A percentile compares a stretch with the other conserved stretches of the same genome.
phyloP scores from a whole-genome alignment of 2,888 invertebrate species.

The Eupeodes latifasciatus region DNA sequence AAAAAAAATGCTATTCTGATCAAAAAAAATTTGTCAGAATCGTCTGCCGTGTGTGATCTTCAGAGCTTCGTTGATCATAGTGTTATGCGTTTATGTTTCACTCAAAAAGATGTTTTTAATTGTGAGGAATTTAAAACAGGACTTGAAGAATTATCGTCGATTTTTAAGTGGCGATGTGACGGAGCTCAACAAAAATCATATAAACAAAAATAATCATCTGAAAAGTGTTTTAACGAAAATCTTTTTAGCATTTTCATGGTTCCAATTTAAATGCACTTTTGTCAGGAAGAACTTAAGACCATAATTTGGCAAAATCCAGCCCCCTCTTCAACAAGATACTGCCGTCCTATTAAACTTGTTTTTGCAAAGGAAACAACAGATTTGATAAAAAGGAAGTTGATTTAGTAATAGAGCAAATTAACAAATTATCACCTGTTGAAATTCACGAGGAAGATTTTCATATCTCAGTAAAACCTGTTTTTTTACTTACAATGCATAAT shows the following conservation, averaged over 20 bases:
- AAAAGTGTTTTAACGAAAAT: too few relatives aligned
- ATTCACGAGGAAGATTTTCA: too few relatives aligned
- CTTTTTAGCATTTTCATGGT: background rate
- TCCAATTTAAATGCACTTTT: too few relatives aligned
- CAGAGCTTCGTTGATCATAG: background rate
- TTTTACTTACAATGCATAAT: too few relatives aligned
- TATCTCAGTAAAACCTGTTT: too few relatives aligned
- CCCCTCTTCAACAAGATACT: background rate
- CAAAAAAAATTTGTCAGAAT: background rate
- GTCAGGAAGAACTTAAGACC: too few relatives aligned
- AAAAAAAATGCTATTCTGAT: too few relatives aligned
- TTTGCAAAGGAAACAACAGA: background rate
- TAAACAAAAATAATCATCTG: background rate
- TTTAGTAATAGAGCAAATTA: too few relatives aligned
- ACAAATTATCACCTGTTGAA: too few relatives aligned
- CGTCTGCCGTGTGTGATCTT: too few relatives aligned
- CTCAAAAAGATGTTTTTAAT: constrained; percentile 7
- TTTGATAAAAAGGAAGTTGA: background rate
- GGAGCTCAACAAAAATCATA: constrained; percentile 25
- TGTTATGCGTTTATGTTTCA: background rate
- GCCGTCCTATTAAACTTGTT: background rate
- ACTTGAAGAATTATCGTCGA: too few relatives aligned
- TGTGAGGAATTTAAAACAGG: constrained; percentile 1
- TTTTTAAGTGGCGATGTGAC: constrained; percentile 3
- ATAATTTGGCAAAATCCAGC: background rate